Evolutionary conservation across 2,797 vertebrate species (phyloP).

Genomic region (Synaphobranchus kaupii): DNA sequence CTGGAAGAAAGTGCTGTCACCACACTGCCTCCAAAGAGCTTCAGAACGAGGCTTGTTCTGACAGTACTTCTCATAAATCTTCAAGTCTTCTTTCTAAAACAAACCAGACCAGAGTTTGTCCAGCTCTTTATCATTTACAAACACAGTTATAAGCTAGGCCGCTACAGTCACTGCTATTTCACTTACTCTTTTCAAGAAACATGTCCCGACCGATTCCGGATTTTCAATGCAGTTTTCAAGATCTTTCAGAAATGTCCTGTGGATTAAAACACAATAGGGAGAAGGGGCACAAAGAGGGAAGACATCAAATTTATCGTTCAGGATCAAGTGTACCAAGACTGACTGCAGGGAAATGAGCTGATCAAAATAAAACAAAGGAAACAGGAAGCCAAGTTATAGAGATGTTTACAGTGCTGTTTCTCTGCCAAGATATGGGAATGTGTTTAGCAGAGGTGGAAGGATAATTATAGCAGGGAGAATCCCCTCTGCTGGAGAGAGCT

Average conservation of each 20-base stretch:
- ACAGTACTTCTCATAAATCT: constrained; percentile 96
- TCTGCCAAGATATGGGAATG: not conserved
- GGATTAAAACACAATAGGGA: not conserved
- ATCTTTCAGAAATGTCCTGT: constrained; percentile 90
- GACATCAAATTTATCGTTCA: not conserved
- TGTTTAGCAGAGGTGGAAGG: not conserved
- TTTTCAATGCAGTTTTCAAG: constrained; percentile 88
- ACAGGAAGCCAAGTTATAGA: not conserved
- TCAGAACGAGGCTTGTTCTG: constrained; percentile 92
- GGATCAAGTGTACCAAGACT: not conserved
- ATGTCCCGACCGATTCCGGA: constrained; percentile 86
- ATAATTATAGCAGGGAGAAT: constrained; percentile 26
- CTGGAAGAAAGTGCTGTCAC: constrained; percentile 93
- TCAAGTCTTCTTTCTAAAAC: constrained; percentile 91
- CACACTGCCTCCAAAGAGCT: constrained; percentile 92
- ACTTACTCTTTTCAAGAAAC: constrained; percentile 93
- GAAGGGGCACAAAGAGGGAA: not conserved
- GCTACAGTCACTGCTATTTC: not conserved
- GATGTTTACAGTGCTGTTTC: constrained; percentile 11
- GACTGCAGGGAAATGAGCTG: not conserved
- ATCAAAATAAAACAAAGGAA: not conserved
- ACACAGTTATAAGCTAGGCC: not conserved
- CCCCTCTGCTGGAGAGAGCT: not conserved
- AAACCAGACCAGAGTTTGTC: constrained; percentile 34
- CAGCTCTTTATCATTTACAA: not conserved